Conservation (phyloP, 2,888 invertebrate species). For the Cylloceria caligata region DNA sequence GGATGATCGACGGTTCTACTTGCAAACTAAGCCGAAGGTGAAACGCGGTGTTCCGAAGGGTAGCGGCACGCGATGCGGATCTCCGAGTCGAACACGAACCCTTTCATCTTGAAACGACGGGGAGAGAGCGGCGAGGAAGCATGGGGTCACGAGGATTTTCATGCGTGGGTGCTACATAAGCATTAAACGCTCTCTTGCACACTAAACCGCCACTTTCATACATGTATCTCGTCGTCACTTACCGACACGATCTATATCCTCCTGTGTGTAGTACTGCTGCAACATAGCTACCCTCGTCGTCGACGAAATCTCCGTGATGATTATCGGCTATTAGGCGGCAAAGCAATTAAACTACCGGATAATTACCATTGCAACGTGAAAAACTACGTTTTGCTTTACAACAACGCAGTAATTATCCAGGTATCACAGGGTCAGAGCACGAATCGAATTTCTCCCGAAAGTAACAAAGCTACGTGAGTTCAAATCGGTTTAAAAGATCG, state of each 20-base stretch:
- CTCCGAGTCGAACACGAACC: constrained; percentile 25
- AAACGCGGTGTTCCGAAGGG: constrained; percentile 6
- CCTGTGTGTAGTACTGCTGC: constrained; percentile 81
- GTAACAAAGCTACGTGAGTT: constrained; percentile 6
- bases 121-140: neutral
- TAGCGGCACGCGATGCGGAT: constrained; percentile 36
- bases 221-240: constrained; percentile 68
- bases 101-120: constrained; percentile 48
- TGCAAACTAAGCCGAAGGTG: constrained; percentile 11
- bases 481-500: neutral
- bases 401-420: neutral
- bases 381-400: neutral
- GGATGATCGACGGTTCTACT: neutral
- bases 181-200: constrained; percentile 60
- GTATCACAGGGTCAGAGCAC: neutral
- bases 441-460: neutral
- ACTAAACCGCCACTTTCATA: constrained; percentile 35
- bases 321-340: neutral
- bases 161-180: constrained; percentile 1
- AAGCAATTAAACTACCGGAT: constrained; percentile 10
- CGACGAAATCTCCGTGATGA: constrained; percentile 10
- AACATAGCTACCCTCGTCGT: constrained; percentile 72
- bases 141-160: constrained; percentile 4
- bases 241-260: constrained; percentile 81
- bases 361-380: neutral